Evolutionary conservation across 2,888 invertebrate genomes (phyloP).

Genomic region (Heliconius sara): DNA sequence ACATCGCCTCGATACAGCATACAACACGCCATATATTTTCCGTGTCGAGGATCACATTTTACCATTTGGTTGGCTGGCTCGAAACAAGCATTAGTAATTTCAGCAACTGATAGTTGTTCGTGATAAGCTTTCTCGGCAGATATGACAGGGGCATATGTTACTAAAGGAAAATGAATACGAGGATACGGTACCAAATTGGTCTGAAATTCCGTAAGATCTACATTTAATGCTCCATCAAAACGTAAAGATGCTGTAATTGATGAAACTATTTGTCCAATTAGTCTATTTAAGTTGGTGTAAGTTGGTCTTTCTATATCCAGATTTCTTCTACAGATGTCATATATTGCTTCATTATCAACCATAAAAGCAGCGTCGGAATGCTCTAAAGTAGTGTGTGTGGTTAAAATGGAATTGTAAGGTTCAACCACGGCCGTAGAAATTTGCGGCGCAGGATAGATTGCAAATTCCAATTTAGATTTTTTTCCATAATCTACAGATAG

Average conservation of each 20-base stretch:
- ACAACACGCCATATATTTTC: conserved; percentile 97
- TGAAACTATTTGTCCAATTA: conserved; percentile 97
- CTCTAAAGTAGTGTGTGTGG: conserved; percentile 96
- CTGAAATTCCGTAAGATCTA: conserved; percentile 96
- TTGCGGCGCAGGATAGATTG: conserved; percentile 97
- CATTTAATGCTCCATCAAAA: conserved; percentile 96
- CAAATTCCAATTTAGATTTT: conserved; percentile 96
- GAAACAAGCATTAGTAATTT: conserved; percentile 97
- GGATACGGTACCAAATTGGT: conserved; percentile 97
- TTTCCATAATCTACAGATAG: conserved; percentile 97
- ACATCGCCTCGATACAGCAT: conserved; percentile 97
- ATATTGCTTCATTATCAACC: conserved; percentile 95
- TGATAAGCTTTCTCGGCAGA: conserved; percentile 97
- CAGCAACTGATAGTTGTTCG: conserved; percentile 94
- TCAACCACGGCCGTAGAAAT: conserved; percentile 95
- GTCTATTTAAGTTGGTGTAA: conserved; percentile 96
- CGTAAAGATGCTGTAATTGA: conserved; percentile 96
- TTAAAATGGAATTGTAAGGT: conserved; percentile 97
- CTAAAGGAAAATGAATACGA: conserved; percentile 96
- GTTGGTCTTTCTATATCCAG: conserved; percentile 97
- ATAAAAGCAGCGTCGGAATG: conserved; percentile 98
- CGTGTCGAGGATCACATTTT: conserved; percentile 95
- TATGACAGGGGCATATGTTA: conserved; percentile 95
- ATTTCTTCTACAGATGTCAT: conserved; percentile 95
- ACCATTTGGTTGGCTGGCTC: conserved; percentile 98